phyloP scores from a whole-genome alignment of 2,113 vertebrate genomes.

The Tyto alba region DNA sequence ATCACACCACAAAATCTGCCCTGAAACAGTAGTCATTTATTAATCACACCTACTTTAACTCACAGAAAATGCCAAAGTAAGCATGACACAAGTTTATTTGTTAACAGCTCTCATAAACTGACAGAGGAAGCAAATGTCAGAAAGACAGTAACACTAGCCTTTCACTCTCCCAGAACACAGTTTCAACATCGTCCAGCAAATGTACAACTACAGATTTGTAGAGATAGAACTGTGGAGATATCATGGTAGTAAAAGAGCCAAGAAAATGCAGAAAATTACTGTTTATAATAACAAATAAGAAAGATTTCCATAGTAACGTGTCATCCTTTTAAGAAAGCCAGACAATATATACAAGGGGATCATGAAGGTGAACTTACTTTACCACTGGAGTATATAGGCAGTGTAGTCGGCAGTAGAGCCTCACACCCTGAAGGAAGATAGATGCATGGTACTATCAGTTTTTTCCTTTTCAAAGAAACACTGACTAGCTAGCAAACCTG shows the following conservation, averaged over 20 bases:
- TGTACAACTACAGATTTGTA: background rate
- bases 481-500: background rate
- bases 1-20: background rate
- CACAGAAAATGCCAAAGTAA: background rate
- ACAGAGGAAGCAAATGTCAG: background rate
- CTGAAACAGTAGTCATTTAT: background rate
- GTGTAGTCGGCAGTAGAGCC: slow-evolving; percentile 96
- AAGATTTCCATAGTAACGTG: background rate
- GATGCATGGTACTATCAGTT: background rate
- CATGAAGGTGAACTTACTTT: slow-evolving; percentile 83
- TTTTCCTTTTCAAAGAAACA: background rate
- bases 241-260: background rate
- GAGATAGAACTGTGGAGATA: background rate
- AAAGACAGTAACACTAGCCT: background rate
- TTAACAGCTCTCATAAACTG: background rate
- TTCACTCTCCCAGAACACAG: background rate
- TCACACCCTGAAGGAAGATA: slow-evolving; percentile 83
- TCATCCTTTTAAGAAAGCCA: background rate
- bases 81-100: no score
- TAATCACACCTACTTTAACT: background rate
- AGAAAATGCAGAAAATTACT: background rate
- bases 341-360: background rate
- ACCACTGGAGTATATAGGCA: slow-evolving; percentile 90
- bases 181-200: background rate
- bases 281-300: background rate